Conservation (phyloP, 2,113 vertebrate species). For the Periophthalmodon schlosseri region DNA sequence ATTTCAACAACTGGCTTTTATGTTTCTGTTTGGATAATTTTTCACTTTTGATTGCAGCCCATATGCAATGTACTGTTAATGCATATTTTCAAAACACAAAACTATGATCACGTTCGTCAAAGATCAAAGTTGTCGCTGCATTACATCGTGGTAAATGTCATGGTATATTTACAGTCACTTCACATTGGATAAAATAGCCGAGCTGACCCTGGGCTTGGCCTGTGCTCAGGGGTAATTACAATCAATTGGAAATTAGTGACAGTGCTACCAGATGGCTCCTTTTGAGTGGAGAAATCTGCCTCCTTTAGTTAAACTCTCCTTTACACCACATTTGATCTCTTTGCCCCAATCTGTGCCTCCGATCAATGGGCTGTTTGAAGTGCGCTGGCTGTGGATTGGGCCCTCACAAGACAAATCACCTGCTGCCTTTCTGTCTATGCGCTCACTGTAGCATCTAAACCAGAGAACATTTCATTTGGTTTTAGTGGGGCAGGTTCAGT, state of each 20-base stretch:
- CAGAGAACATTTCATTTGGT: neutral
- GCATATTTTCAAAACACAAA: conserved; percentile 55
- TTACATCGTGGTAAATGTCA: conserved; percentile 29
- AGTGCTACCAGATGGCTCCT: conserved; percentile 68
- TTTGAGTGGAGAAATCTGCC: conserved; percentile 56
- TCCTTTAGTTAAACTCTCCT: conserved; percentile 74
- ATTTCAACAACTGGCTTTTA: conserved; percentile 9
- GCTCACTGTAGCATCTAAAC: neutral
- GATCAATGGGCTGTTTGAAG: conserved; percentile 73
- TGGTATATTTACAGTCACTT: conserved; percentile 45
- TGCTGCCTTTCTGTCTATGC: conserved; percentile 46
- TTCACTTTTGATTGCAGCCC: neutral
- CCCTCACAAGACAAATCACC: conserved; percentile 55
- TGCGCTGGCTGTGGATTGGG: conserved; percentile 53
- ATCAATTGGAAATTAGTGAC: conserved; percentile 60
- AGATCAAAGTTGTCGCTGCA: conserved; percentile 29
- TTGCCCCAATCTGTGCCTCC: conserved; percentile 66
- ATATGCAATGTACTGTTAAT: conserved; percentile 20
- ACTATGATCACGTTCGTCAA: conserved; percentile 4
- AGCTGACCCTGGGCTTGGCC: conserved; percentile 18
- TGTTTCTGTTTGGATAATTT: neutral
- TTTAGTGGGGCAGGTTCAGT: too few species aligned
- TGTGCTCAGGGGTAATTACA: conserved; percentile 42
- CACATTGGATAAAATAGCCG: neutral
- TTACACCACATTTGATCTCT: conserved; percentile 73